phyloP scores from a whole-genome alignment of 2,797 vertebrate genomes.

The Onychomys torridus region DNA sequence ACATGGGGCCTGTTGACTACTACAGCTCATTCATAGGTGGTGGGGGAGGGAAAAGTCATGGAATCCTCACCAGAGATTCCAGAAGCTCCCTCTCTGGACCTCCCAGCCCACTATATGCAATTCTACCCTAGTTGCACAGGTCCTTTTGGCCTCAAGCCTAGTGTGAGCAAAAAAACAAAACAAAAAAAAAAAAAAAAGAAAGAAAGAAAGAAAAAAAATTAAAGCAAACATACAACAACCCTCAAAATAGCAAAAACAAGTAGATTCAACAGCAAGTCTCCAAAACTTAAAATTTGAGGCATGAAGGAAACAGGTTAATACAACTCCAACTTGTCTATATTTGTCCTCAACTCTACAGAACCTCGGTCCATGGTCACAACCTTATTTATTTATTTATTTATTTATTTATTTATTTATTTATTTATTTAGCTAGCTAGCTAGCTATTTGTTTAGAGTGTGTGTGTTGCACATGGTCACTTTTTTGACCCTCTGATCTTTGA shows the following conservation, averaged over 20 bases:
- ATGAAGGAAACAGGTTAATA: slow-evolving; percentile 87
- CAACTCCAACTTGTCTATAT: slow-evolving; percentile 88
- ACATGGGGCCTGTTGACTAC: not conserved
- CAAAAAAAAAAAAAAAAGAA: no score
- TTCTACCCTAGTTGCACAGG: not conserved
- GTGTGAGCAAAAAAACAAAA: not conserved
- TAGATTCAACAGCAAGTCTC: slow-evolving; percentile 87
- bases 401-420: no score
- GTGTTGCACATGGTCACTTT: slow-evolving; percentile 86
- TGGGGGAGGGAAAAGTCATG: not conserved
- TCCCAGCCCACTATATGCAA: not conserved
- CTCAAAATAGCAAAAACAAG: slow-evolving; percentile 73
- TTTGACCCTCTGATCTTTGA: slow-evolving; percentile 91
- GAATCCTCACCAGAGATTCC: not conserved
- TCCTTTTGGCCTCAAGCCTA: not conserved
- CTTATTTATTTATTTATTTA: no score
- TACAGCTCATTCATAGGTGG: not conserved
- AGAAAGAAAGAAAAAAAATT: no score
- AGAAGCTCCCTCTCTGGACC: not conserved
- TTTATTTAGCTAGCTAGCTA: no score
- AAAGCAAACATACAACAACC: not conserved
- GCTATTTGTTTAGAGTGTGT: no score
- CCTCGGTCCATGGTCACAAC: slow-evolving; percentile 91
- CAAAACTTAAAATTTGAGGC: slow-evolving; percentile 86
- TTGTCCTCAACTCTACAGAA: slow-evolving; percentile 93